Conservation (phyloP, 2,888 invertebrate genomes). For the Leucoptera coffeella region DNA sequence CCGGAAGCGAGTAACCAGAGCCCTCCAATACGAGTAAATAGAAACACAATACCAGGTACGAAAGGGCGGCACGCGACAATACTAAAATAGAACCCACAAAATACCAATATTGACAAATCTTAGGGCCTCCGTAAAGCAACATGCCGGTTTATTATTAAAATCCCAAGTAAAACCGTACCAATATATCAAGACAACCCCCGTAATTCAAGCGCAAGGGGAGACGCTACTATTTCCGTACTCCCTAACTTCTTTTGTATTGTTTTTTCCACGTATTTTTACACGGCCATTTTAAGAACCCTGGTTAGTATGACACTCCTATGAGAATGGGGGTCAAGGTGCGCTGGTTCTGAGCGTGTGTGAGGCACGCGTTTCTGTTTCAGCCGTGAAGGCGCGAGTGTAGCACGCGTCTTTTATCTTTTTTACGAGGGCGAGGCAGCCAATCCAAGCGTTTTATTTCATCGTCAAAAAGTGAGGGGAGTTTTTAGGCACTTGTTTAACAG, state of each 20-base stretch:
- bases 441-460: constrained; percentile 27
- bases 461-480: constrained; percentile 37
- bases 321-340: no score
- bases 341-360: no score
- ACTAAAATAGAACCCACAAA: constrained; percentile 43
- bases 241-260: constrained; percentile 34
- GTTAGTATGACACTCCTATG: no score
- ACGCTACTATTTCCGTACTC: constrained; percentile 43
- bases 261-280: constrained; percentile 34
- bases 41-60: constrained; percentile 28
- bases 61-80: constrained; percentile 29
- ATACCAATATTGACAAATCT: constrained; percentile 44
- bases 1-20: constrained; percentile 20
- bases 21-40: constrained; percentile 21
- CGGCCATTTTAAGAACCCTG: no score
- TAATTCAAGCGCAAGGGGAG: constrained; percentile 34
- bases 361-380: background rate
- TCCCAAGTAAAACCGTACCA: constrained; percentile 43
- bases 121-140: constrained; percentile 44
- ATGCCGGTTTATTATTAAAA: constrained; percentile 48
- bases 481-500: constrained; percentile 14
- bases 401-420: constrained; percentile 46
- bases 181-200: constrained; percentile 42
- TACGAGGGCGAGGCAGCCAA: constrained; percentile 17
- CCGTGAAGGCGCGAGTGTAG: constrained; percentile 7